phyloP scores from a whole-genome alignment of 2,113 vertebrate species.

The Zeus faber region DNA sequence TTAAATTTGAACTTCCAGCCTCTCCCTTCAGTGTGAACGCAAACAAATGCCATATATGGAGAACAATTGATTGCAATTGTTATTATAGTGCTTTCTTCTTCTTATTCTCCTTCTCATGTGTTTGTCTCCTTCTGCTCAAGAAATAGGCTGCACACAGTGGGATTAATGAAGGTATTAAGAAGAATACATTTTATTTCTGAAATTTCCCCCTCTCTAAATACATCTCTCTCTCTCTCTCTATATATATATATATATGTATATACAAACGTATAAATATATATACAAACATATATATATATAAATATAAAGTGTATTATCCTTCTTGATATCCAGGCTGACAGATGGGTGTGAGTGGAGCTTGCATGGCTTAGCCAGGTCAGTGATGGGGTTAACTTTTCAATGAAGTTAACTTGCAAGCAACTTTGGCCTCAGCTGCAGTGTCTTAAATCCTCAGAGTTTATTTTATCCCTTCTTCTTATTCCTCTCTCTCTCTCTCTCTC shows the following conservation, averaged over 20 bases:
- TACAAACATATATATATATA: too few relatives aligned
- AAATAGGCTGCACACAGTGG: too few relatives aligned
- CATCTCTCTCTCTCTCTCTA: constrained; percentile 3
- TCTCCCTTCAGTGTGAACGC: too few relatives aligned
- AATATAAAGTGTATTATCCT: neutral
- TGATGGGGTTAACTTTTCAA: neutral
- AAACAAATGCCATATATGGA: too few relatives aligned
- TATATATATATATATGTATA: neutral
- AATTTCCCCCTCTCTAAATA: neutral
- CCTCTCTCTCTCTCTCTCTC: neutral
- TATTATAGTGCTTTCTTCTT: too few relatives aligned
- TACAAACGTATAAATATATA: neutral
- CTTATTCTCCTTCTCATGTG: too few relatives aligned
- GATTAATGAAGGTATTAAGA: too few relatives aligned
- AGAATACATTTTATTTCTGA: too few relatives aligned
- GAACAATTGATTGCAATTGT: too few relatives aligned
- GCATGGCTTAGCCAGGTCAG: neutral
- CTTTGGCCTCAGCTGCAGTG: neutral
- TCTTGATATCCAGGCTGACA: neutral
- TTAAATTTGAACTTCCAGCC: too few relatives aligned
- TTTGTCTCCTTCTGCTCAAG: too few relatives aligned
- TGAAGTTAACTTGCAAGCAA: neutral
- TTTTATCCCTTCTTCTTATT: neutral
- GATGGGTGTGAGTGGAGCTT: neutral
- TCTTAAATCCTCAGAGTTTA: neutral